Evolutionary conservation across 2,888 invertebrate species (phyloP), one percentile per base, ranked within the genome.

Genomic region (Coenonympha glycerion): DNA sequence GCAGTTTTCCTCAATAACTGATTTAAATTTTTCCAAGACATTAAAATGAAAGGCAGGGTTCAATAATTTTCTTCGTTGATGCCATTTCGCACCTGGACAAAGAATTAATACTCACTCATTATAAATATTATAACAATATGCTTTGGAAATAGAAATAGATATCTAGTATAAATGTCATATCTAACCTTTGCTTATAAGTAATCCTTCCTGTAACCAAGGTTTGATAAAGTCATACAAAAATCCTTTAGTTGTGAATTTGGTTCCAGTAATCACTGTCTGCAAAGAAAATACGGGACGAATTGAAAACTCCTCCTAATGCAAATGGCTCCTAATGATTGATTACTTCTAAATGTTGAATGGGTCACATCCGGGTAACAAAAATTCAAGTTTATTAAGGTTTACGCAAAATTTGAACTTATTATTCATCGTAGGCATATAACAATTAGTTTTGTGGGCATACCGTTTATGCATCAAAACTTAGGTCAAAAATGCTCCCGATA

Each of bases 31-130:
- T 52, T 86, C 80, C 3, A 91, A 66, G 45, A 91, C 87, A 60
- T 90, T 91, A 55, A 91, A 91, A 64, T 91, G 91, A 64, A 92
- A 92, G 0, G 91, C 87, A 0, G 91, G 90, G 0, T 91, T 91
- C 3, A 92, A 66, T 46, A 91, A 81, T 68, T 90, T 91, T 48
- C 91, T 73, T 11, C 91, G 81, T 0, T 69, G 65, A 26, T 88
- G 88, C 92, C 92, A 92, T 70, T 91, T 91, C 24, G 60, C 44
- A 42, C 88, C 89, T 90, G 45, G 5, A 26, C 22, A 6, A 19
- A 46, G 45, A 4, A 48, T n/a, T n/a, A n/a, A n/a, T n/a, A n/a
- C n/a, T n/a, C n/a, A n/a, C n/a, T n/a, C n/a, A n/a, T n/a, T n/a
- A n/a, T n/a, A n/a, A n/a, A n/a, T n/a, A n/a, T n/a, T n/a, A n/a